phyloP scores from a whole-genome alignment of 2,113 vertebrate genomes.

The Nothobranchius furzeri region DNA sequence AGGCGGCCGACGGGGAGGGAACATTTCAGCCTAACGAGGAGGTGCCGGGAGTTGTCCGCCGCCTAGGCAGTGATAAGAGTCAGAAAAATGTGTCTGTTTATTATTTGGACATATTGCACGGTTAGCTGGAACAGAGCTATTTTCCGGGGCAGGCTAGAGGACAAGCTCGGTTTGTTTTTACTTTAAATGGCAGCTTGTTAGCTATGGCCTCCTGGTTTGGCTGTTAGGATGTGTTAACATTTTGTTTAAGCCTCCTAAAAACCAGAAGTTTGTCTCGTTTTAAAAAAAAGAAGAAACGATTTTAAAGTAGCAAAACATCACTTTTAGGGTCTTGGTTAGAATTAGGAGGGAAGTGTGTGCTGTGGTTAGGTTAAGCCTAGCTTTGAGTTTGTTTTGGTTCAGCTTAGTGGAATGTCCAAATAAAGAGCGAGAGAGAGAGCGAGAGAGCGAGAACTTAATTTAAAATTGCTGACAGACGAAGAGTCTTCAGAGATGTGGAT shows the following conservation, averaged over 20 bases:
- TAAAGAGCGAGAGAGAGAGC: background rate
- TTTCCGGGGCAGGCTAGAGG: background rate
- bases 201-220: background rate
- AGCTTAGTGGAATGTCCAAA: background rate
- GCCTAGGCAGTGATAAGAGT: constrained; percentile 37
- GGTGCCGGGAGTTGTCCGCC: constrained; percentile 56
- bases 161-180: background rate
- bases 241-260: background rate
- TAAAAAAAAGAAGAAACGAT: background rate
- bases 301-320: background rate
- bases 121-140: background rate
- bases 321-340: background rate
- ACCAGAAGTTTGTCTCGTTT: background rate
- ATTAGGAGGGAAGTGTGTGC: background rate
- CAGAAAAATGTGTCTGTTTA: constrained; percentile 8
- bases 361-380: background rate
- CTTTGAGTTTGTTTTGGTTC: background rate
- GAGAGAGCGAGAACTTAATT: constrained; percentile 35
- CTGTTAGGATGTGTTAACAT: too few species aligned
- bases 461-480: constrained; percentile 69
- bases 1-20: constrained; percentile 52
- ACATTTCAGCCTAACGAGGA: constrained; percentile 69
- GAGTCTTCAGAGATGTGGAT: constrained; percentile 36
- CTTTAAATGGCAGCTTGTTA: background rate
- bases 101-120: constrained; percentile 20